These are phyloP conservation scores for Bembecia ichneumoniformis DNA, from an alignment of 2,888 invertebrate genomes.

Conservation along the genomic window DNA sequence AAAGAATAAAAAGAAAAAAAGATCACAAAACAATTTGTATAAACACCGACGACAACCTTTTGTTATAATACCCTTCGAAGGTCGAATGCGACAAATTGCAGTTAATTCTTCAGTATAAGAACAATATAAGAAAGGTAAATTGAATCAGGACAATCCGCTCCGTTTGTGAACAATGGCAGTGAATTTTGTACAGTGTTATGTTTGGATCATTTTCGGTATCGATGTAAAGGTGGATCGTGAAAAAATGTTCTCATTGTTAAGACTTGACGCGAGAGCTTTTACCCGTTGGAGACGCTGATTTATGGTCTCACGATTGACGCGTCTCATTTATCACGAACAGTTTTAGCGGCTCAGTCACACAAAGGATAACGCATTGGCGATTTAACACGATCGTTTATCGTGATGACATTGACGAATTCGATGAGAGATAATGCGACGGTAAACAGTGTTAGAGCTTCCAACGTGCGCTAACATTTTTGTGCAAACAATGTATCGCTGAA, in stretches of 20 bases:
- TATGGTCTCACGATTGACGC: conserved; percentile 43
- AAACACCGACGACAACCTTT: conserved; percentile 6
- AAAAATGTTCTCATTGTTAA: not conserved
- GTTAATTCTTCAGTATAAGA: conserved; percentile 25
- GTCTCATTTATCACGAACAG: conserved; percentile 52
- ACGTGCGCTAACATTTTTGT: conserved; percentile 9
- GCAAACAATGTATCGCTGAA: conserved; percentile 1
- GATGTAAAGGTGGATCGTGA: not conserved
- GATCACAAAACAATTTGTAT: conserved; percentile 8
- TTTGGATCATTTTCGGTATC: not conserved
- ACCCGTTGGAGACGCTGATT: conserved; percentile 41
- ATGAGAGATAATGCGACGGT: conserved; percentile 25
- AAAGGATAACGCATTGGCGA: conserved; percentile 44
- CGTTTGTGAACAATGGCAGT: not conserved
- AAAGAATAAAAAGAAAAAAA: conserved; percentile 1
- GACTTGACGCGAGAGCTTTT: conserved; percentile 3
- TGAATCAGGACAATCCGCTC: not conserved
- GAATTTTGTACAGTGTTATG: not conserved
- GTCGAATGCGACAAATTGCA: conserved; percentile 35
- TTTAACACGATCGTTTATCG: conserved; percentile 41
- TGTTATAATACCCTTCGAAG: conserved; percentile 25
- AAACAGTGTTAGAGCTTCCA: not conserved
- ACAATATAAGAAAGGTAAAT: conserved; percentile 21
- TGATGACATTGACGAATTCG: conserved; percentile 44
- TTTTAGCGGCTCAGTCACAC: conserved; percentile 44